Conservation (phyloP, 2,113 vertebrate genomes). For the Apteryx mantelli region DNA sequence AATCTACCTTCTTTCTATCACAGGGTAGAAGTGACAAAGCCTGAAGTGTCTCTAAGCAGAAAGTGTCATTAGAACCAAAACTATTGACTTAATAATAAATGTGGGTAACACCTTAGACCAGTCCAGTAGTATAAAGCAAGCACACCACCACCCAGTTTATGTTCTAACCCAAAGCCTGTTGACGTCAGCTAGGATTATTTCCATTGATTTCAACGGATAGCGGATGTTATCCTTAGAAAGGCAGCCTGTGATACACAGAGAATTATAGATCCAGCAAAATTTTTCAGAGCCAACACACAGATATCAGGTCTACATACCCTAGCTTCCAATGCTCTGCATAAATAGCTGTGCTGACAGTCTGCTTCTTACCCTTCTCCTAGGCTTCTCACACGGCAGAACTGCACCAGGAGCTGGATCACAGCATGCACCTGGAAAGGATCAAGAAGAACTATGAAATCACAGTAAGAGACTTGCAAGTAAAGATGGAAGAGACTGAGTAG, state of each 20-base stretch:
- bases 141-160: background rate
- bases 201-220: background rate
- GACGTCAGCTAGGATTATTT: background rate
- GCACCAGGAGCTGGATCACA: conserved; percentile 78
- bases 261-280: background rate
- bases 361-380: conserved; percentile 41
- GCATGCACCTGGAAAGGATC: conserved; percentile 81
- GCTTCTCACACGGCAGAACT: conserved; percentile 78
- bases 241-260: background rate
- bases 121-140: background rate
- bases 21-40: background rate
- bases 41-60: background rate
- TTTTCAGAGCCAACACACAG: background rate
- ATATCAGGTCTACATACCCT: background rate
- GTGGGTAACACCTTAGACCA: background rate
- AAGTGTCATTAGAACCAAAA: background rate
- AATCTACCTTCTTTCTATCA: background rate
- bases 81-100: background rate
- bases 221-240: background rate
- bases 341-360: background rate
- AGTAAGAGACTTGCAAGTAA: conserved; percentile 77
- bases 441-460: conserved; percentile 81
- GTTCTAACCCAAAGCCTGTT: background rate
- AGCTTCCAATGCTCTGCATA: background rate
- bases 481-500: conserved; percentile 78